Evolutionary conservation across 2,888 invertebrate genomes (phyloP).

Genomic region (Drosophila borborema): DNA sequence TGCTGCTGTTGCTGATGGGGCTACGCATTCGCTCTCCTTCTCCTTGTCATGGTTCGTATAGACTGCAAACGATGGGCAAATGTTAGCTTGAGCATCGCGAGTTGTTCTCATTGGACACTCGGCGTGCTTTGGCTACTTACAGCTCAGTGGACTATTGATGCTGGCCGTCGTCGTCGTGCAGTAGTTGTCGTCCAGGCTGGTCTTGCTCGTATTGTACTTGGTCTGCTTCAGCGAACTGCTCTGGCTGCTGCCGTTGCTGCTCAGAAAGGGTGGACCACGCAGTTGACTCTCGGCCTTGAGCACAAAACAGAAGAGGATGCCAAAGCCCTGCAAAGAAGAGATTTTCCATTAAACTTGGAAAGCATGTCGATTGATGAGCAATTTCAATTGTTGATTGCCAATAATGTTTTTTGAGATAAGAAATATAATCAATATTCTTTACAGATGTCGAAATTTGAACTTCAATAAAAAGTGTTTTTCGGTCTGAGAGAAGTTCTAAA

Average conservation of each 20-base stretch:
- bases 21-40: conserved; percentile 83
- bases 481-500: too few relatives aligned
- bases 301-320: conserved; percentile 84
- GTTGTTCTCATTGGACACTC: background rate
- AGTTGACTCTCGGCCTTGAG: conserved; percentile 84
- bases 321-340: conserved; percentile 78
- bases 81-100: background rate
- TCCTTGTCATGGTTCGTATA: conserved; percentile 85
- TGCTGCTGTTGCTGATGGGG: conserved; percentile 69
- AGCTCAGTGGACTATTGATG: conserved; percentile 84
- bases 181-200: conserved; percentile 84
- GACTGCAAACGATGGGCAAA: conserved; percentile 69
- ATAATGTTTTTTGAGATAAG: too few relatives aligned
- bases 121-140: conserved; percentile 72
- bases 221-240: conserved; percentile 74
- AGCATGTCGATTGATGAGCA: too few relatives aligned
- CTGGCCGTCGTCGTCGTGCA: conserved; percentile 83
- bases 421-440: too few relatives aligned
- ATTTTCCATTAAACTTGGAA: background rate
- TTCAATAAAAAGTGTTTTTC: too few relatives aligned
- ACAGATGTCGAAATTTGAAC: too few relatives aligned
- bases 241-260: conserved; percentile 68
- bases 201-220: conserved; percentile 82
- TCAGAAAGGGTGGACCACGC: conserved; percentile 69
- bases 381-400: too few relatives aligned